Percentiles rank a stretch among this genome's conserved stretches.
These are phyloP conservation scores for Gorsachius goisagi DNA, from an alignment of 2,113 vertebrate species.

Conservation along the genomic window DNA sequence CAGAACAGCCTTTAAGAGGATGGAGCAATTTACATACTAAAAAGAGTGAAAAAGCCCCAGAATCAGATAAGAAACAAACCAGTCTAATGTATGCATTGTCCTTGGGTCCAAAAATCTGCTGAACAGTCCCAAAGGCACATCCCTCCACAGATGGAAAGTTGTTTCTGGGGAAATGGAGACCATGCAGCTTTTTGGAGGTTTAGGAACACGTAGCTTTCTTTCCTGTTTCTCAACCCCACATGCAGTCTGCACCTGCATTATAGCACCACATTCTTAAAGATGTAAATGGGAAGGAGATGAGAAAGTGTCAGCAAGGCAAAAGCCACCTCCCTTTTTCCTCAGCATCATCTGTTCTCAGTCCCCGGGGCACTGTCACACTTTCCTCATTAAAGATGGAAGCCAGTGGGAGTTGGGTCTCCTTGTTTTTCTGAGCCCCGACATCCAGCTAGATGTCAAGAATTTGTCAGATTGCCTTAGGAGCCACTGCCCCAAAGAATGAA, in stretches of 20 bases:
- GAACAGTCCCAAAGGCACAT: background rate
- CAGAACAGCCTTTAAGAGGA: background rate
- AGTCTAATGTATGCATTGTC: background rate
- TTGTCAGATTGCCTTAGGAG: background rate
- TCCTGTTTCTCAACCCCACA: background rate
- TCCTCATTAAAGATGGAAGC: background rate
- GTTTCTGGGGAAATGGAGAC: background rate
- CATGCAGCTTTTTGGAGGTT: accelerated
- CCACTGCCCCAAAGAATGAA: background rate
- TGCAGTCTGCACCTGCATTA: background rate
- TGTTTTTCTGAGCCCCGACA: background rate
- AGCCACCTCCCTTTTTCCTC: background rate
- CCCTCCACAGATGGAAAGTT: background rate
- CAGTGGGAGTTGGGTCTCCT: background rate
- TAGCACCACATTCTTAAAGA: background rate
- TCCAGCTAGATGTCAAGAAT: background rate
- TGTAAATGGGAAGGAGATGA: background rate
- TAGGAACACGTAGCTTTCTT: background rate
- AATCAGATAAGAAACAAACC: background rate
- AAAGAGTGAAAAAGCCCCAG: background rate
- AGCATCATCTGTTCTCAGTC: background rate
- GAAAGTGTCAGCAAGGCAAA: background rate
- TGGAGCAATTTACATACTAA: background rate
- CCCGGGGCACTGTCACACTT: background rate
- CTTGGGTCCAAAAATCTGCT: background rate